Evolutionary conservation across 1,140 invertebrate species (phyloP), one percentile per base, ranked within the genome.

Genomic region (Lasaia peninsularis): DNA sequence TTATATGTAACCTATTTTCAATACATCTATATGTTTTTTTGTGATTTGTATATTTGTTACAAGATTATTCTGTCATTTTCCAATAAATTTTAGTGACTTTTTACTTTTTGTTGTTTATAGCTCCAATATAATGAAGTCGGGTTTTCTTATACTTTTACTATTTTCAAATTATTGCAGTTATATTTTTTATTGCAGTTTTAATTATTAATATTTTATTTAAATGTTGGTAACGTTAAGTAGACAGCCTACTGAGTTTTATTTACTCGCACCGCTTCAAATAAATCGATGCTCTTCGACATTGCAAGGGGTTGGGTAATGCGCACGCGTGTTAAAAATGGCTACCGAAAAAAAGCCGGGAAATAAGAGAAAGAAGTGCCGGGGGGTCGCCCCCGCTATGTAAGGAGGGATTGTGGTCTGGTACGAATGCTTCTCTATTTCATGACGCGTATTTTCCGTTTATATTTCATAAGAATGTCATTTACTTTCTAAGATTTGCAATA

Each of bases 251-350:
- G 52, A 58, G 62, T 67, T 72, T 84, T 86, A 80, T 86, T 81
- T 83, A 80, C 72, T 74, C 65, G 37, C 61, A 48, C 20, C 40
- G 40, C 20, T 48, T 48, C 69, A 71, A 63, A 77, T 75, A 76
- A 79, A 84, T 84, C 80, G 80, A 84, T 84, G 79, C 58, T 60
- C 62, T 71, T 77, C 65, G 70, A 72, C 67, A 61, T 62, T 20
- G 52, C 33, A 35, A 18, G 20, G 52, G 32, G 62, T 56, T 58
- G 63, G 58, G 51, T 57, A 73, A 34, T 67, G 75, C 84, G 84
- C 84, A 57, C 77, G 84, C 84, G 84, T 69, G 56, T 62, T 58
- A 83, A 87, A 86, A 86, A 87, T 87, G 84, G 84, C 84, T 62
- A 65, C 69, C 67, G 70, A 48, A 75, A 87, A 86, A 87, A 87